Base-by-base conservation (phyloP, 2,888 invertebrate genomes). In the Agrotis clavis region DNA sequence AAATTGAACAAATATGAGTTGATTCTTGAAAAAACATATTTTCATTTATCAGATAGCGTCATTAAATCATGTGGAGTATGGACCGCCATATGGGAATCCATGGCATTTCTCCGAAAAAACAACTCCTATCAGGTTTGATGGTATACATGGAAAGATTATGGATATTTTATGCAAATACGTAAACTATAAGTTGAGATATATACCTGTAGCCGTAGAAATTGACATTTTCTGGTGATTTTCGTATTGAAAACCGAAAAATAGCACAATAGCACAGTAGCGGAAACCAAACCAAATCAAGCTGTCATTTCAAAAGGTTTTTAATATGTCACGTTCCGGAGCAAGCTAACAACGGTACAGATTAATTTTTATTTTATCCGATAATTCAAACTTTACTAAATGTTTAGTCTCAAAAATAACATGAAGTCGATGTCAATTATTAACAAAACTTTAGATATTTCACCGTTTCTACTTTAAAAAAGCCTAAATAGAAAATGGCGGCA, bases 271-370 rank as follows among this genome's bases (percentile, higher is more conserved):
- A 96, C 96, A 96, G 95, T 94, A 94, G 96, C 95, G 95, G 96
- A 96, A 95, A 96, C 96, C 95, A 96, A 96, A 96, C 96, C 95
- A 95, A 96, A 95, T 96, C 96, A 96, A 96, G 96, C 96, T 96
- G 95, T 96, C 96, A 96, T 93, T 93, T 90, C 90, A 90, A 93
- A 93, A 94, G 95, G 94, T 93, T 92, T 90, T 92, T 93, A 85
- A 77, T 71, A 78, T 89, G 92, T 92, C 91, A 88, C 89, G 91
- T 90, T 94, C 89, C 86, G 84, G 83, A 77, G 82, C 67, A 76
- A 68, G 71, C 65, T 62, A 69, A 67, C 62, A 71, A 74, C 53
- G 67, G 71, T 68, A 66, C 71, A 78, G 25, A 69, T 18, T 72
- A 59, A 50, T 65, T 66, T 65, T 53, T 51, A 62, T n/a, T 64